phyloP scores from a whole-genome alignment of 1,140 invertebrate species.

The Heliconius hermathena region DNA sequence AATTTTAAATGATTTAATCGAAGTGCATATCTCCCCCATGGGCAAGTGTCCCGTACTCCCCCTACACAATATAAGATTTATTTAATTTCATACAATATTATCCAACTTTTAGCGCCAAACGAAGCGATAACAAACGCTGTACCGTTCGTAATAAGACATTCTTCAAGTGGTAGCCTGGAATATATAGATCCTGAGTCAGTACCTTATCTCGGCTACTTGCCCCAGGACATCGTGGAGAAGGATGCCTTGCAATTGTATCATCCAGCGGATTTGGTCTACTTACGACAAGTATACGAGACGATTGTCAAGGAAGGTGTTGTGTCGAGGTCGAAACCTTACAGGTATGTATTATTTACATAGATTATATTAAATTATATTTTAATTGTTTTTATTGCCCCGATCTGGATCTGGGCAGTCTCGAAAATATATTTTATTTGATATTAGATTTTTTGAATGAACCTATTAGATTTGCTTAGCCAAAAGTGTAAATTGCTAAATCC shows the following conservation, averaged over 20 bases:
- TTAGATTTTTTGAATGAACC: no score
- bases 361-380: no score
- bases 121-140: slow-evolving; percentile 76
- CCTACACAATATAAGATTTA: neutral
- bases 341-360: slow-evolving; percentile 46
- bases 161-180: slow-evolving; percentile 87
- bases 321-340: slow-evolving; percentile 88
- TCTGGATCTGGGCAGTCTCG: no score
- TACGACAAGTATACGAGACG: slow-evolving; percentile 92
- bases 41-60: no score
- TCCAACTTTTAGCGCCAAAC: slow-evolving; percentile 82
- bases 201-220: slow-evolving; percentile 92
- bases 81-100: neutral
- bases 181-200: slow-evolving; percentile 91
- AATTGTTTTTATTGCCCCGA: no score
- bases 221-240: slow-evolving; percentile 92
- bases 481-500: no score
- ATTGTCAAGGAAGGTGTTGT: slow-evolving; percentile 84
- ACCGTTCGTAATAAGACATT: slow-evolving; percentile 89
- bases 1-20: no score
- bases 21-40: no score
- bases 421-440: no score
- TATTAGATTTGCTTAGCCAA: no score
- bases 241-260: slow-evolving; percentile 94
- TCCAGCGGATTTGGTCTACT: slow-evolving; percentile 89